phyloP scores from a whole-genome alignment of 2,113 vertebrate genomes.

The Pelvicachromis taeniatus region DNA sequence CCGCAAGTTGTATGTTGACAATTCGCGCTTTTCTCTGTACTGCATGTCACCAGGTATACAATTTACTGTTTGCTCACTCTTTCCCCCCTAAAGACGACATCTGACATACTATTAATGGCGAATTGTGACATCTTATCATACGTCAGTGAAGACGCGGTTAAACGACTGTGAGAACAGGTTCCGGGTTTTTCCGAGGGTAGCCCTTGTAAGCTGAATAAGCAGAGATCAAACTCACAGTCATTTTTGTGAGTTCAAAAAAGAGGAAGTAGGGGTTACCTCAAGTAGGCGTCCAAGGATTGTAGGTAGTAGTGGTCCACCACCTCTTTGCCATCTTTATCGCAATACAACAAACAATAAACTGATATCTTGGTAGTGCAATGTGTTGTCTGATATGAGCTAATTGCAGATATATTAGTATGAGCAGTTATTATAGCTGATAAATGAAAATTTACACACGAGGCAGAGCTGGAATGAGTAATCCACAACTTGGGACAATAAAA shows the following conservation, averaged over 20 bases:
- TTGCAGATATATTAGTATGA: neutral
- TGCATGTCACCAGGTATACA: neutral
- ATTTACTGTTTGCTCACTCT: neutral
- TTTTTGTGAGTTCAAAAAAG: neutral
- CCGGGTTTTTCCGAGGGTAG: fast-evolving
- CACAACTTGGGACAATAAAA: neutral
- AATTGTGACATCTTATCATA: neutral
- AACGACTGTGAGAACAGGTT: neutral
- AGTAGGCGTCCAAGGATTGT: neutral
- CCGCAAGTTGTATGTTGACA: neutral
- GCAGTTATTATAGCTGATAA: neutral
- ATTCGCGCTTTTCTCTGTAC: neutral
- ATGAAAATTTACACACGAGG: neutral
- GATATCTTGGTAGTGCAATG: neutral
- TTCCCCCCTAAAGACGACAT: fast-evolving
- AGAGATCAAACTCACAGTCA: neutral
- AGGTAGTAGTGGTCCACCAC: too few species aligned
- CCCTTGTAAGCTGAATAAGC: neutral
- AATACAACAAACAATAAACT: neutral
- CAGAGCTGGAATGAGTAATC: neutral
- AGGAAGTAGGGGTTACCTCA: neutral
- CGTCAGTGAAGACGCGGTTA: neutral
- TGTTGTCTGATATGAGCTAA: fast-evolving
- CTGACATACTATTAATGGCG: fast-evolving
- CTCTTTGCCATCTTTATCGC: neutral